Conservation (phyloP, 2,888 invertebrate genomes). For the Craniophora ligustri region DNA sequence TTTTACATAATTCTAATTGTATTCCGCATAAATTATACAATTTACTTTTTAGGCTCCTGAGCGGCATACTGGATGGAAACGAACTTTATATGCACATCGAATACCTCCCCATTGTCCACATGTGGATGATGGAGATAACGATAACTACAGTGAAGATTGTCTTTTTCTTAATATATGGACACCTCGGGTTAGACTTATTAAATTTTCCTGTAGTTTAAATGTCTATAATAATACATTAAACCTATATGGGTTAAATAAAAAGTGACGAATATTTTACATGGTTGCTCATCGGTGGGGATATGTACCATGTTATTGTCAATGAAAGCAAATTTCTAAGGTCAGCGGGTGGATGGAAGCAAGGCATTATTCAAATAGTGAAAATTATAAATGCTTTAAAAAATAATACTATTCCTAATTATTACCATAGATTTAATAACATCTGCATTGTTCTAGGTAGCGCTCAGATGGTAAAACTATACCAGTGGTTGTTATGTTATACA, state of each 20-base stretch:
- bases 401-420: too few species aligned
- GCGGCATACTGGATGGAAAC: slow-evolving; percentile 91
- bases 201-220: too few species aligned
- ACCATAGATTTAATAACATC: not conserved
- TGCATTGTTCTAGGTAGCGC: slow-evolving; percentile 75
- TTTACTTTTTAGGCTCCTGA: slow-evolving; percentile 91
- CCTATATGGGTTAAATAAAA: too few species aligned
- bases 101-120: slow-evolving; percentile 92
- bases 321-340: too few species aligned
- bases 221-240: too few species aligned
- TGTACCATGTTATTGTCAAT: not conserved
- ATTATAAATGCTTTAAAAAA: too few species aligned
- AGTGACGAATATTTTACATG: too few species aligned
- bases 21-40: too few species aligned
- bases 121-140: slow-evolving; percentile 67
- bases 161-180: slow-evolving; percentile 97
- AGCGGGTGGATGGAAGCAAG: too few species aligned
- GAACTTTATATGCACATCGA: slow-evolving; percentile 91
- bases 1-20: too few species aligned
- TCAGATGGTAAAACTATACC: slow-evolving; percentile 88
- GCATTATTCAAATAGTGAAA: too few species aligned
- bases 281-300: too few species aligned
- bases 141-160: slow-evolving; percentile 92
- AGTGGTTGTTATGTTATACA: slow-evolving; percentile 92
- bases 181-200: slow-evolving; percentile 89